Evolutionary conservation across 53 echinoderm and acorn worm species (phyloP).

Genomic region (Echinarachnius parma): DNA sequence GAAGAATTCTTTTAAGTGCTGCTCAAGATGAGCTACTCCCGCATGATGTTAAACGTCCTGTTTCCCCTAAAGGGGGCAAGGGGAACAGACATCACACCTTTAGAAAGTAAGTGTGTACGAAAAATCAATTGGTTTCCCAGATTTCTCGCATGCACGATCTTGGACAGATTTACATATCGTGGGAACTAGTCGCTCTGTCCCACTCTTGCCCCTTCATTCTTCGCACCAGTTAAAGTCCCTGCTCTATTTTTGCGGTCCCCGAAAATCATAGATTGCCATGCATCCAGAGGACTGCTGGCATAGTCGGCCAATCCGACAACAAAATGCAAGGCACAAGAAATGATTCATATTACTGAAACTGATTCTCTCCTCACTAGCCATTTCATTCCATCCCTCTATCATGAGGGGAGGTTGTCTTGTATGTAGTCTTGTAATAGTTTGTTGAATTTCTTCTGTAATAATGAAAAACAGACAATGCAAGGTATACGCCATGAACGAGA

Average conservation of each 20-base stretch:
- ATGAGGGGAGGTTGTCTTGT: no score
- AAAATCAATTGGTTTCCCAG: constrained; percentile 61
- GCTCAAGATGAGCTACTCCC: constrained; percentile 41
- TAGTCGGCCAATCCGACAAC: constrained; percentile 56
- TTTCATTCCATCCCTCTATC: constrained; percentile 38
- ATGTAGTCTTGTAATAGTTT: no score
- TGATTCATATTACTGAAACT: constrained; percentile 36
- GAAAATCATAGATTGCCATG: constrained; percentile 39
- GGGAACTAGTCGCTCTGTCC: constrained; percentile 52
- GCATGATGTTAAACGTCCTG: constrained; percentile 63
- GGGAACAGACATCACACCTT: constrained; percentile 12
- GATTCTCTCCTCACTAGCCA: constrained; percentile 31
- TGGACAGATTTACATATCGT: constrained; percentile 63
- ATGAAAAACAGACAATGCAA: no score
- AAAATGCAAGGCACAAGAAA: constrained; percentile 52
- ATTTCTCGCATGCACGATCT: constrained; percentile 53
- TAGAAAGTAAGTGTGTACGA: constrained; percentile 34
- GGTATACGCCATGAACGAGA: no score
- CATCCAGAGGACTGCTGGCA: constrained; percentile 14
- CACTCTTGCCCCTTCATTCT: constrained; percentile 21
- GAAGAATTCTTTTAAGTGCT: constrained; percentile 52
- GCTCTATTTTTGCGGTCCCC: constrained; percentile 31
- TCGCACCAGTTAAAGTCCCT: constrained; percentile 1
- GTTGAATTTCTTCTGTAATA: no score
- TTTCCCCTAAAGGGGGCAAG: constrained; percentile 65